phyloP scores from a whole-genome alignment of 2,113 vertebrate genomes.

The Dicerorhinus sumatrensis region DNA sequence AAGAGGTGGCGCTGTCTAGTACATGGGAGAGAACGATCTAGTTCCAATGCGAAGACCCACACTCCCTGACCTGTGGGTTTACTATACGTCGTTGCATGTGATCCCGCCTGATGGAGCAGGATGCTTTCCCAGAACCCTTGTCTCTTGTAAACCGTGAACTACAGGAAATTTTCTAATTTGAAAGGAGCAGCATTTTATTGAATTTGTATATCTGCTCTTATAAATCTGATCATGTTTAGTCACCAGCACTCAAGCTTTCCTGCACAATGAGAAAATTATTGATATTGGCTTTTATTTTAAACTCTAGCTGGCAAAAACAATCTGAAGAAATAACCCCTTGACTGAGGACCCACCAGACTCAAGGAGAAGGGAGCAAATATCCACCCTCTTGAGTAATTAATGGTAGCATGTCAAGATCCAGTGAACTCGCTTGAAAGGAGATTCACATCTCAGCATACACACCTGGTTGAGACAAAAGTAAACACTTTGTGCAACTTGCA shows the following conservation, averaged over 20 bases:
- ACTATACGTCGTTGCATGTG: fast-evolving
- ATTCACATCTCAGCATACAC: fast-evolving
- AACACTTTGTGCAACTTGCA: background rate
- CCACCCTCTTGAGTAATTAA: background rate
- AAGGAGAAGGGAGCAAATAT: background rate
- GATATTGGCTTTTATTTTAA: background rate
- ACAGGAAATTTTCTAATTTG: background rate
- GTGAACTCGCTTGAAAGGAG: background rate
- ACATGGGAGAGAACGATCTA: background rate
- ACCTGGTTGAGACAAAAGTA: background rate
- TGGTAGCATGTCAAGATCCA: background rate
- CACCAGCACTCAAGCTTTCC: background rate
- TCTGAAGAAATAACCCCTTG: background rate
- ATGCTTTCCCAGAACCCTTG: background rate
- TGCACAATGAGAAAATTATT: background rate
- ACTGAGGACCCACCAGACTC: background rate
- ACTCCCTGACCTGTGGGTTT: fast-evolving
- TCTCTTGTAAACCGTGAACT: background rate
- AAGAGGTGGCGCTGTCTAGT: fast-evolving
- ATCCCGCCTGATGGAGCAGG: fast-evolving
- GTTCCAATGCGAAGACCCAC: background rate
- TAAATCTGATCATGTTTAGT: background rate
- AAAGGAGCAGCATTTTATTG: background rate
- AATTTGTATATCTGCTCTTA: background rate
- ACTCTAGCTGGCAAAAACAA: background rate